Evolutionary conservation across 2,888 invertebrate genomes (phyloP), one percentile per base, ranked within the genome.

Genomic region (Apodemia zela): DNA sequence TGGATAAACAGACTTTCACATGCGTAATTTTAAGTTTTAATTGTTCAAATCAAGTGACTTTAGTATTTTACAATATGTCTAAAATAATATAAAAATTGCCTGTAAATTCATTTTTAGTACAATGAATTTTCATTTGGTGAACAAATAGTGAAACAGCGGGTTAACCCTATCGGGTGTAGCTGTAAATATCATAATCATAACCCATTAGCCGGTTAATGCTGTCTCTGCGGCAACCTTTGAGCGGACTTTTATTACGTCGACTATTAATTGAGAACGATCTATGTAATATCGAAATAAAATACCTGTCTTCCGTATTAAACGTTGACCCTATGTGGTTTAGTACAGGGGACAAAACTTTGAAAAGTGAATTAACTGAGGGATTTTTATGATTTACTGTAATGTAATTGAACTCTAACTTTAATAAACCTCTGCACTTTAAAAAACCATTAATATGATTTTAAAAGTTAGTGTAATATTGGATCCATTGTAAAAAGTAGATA

Each of bases 131-230:
- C n/a, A n/a, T n/a, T n/a, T 33, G 10, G 10, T 33, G 10, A 10
- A 38, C 3, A 38, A 38, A 65, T 69, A 72, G 72, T 69, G 79
- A 71, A 72, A 81, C 77, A 68, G 75, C 68, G 70, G 74, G 80
- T 84, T 86, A 85, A 84, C 70, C 68, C 75, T 69, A 73, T 81
- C 76, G 81, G 83, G 76, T 84, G 81, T 79, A 82, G 85, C 80
- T 79, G 88, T 89, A 87, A 89, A 89, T 89, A 89, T 89, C 89
- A 89, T 89, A 90, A 89, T 90, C 87, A 84, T 81, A 84, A 78
- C 77, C 89, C 86, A 88, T 89, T 89, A 89, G 85, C 72, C 78
- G 72, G 82, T 77, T 87, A 85, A 88, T 85, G 84, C 81, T 78
- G 87, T 87, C 84, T 80, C 84, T 79, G 88, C 84, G 87, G 86